A percentile compares a stretch with the other conserved stretches of the same genome.
These are phyloP conservation scores for Cathartes aura DNA, from an alignment of 2,113 vertebrate species.

Conservation along the genomic window DNA sequence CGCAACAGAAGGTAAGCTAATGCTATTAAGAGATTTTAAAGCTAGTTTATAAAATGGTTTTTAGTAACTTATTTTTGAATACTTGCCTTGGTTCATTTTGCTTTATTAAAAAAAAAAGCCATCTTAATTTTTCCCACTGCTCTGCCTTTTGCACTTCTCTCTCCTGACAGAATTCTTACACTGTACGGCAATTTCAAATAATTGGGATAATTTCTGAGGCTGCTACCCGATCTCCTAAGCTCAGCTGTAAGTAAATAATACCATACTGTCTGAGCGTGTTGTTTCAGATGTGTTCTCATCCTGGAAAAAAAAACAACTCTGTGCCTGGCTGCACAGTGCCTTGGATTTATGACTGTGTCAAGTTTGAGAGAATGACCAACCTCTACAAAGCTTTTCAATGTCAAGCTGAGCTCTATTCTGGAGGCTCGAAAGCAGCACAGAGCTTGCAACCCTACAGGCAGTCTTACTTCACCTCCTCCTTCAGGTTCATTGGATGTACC, in stretches of 20 bases:
- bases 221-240: slow-evolving; percentile 36
- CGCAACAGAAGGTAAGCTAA: slow-evolving; percentile 68
- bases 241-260: slow-evolving; percentile 69
- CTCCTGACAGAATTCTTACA: slow-evolving; percentile 26
- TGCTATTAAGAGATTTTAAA: slow-evolving; percentile 60
- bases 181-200: slow-evolving; percentile 50
- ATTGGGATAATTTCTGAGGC: slow-evolving; percentile 59
- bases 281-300: slow-evolving; percentile 72
- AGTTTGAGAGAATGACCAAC: slow-evolving; percentile 47
- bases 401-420: slow-evolving; percentile 36
- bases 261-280: slow-evolving; percentile 54
- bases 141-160: neutral
- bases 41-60: slow-evolving; percentile 58
- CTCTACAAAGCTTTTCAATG: slow-evolving; percentile 49
- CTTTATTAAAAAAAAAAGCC: neutral
- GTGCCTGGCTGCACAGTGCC: slow-evolving; percentile 51
- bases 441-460: neutral
- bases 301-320: slow-evolving; percentile 46
- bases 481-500: neutral
- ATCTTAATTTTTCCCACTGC: neutral
- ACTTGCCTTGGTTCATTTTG: slow-evolving; percentile 6
- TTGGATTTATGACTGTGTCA: slow-evolving; percentile 70
- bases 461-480: neutral
- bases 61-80: slow-evolving; percentile 66
- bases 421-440: neutral